Percentiles rank a stretch among this genome's conserved stretches.
Evolutionary conservation across 2,797 vertebrate species (phyloP).

Genomic region (Pristis pectinata): DNA sequence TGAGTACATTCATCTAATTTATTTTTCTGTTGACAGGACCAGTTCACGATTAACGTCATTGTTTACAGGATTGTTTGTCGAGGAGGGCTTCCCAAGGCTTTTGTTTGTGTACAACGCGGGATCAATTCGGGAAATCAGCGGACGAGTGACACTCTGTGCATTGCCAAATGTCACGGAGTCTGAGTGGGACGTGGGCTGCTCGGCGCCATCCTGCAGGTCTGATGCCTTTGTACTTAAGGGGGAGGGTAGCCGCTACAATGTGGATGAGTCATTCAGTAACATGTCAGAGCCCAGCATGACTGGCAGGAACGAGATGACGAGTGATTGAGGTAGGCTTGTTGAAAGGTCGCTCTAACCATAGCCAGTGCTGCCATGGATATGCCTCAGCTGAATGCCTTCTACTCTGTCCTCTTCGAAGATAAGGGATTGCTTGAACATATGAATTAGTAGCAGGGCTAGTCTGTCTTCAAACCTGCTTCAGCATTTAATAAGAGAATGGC

Average conservation of each 20-base stretch:
- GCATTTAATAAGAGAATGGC: no score
- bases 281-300: neutral
- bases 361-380: neutral
- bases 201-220: no score
- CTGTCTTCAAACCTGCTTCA: no score
- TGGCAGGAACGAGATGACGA: neutral
- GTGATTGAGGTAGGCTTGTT: neutral
- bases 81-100: neutral
- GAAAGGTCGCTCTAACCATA: neutral
- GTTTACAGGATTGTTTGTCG: neutral
- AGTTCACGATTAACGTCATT: neutral
- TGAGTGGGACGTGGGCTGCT: no score
- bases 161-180: no score
- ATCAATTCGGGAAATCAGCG: no score
- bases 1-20: neutral
- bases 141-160: no score
- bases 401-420: neutral
- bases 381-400: neutral
- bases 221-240: neutral
- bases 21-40: neutral
- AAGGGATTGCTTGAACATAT: no score
- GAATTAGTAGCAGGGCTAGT: no score
- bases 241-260: neutral
- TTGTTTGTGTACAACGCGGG: no score
- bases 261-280: neutral